Conservation (phyloP, 1,140 invertebrate species). For the Atopsyche davidsoni region DNA sequence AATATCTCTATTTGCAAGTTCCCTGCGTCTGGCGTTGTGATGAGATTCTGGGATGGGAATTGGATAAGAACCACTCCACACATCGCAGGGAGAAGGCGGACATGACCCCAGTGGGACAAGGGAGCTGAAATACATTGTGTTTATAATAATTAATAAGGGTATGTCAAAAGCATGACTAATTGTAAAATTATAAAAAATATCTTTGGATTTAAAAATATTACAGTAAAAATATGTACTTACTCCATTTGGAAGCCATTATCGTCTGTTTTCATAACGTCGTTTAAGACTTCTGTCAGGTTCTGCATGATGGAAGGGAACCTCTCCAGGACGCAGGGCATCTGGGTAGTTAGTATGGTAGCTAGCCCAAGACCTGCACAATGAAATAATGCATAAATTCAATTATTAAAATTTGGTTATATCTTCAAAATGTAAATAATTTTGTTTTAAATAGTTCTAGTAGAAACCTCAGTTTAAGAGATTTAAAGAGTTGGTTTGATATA, state of each 20-base stretch:
- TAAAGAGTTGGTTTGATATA: too few relatives aligned
- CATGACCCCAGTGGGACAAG: slow-evolving; percentile 13
- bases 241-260: slow-evolving; percentile 60
- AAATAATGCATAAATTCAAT: slow-evolving; percentile 1
- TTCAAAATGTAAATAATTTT: slow-evolving; percentile 2
- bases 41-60: slow-evolving; percentile 27
- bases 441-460: too few relatives aligned
- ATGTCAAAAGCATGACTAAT: too few relatives aligned
- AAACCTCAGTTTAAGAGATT: too few relatives aligned
- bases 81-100: slow-evolving; percentile 25
- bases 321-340: slow-evolving; percentile 62
- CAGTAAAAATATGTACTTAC: slow-evolving; percentile 49
- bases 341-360: slow-evolving; percentile 66
- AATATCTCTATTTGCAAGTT: slow-evolving; percentile 36
- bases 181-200: neutral
- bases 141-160: neutral
- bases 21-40: slow-evolving; percentile 35
- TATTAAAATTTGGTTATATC: neutral
- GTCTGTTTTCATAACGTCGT: slow-evolving; percentile 75
- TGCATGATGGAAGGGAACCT: slow-evolving; percentile 70
- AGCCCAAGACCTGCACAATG: slow-evolving; percentile 65
- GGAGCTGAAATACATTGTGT: slow-evolving; percentile 14
- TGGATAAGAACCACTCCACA: slow-evolving; percentile 18
- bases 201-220: neutral
- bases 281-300: slow-evolving; percentile 75